These are phyloP conservation scores for Lymantria monacha DNA, from an alignment of 2,888 invertebrate species.

Conservation along the genomic window DNA sequence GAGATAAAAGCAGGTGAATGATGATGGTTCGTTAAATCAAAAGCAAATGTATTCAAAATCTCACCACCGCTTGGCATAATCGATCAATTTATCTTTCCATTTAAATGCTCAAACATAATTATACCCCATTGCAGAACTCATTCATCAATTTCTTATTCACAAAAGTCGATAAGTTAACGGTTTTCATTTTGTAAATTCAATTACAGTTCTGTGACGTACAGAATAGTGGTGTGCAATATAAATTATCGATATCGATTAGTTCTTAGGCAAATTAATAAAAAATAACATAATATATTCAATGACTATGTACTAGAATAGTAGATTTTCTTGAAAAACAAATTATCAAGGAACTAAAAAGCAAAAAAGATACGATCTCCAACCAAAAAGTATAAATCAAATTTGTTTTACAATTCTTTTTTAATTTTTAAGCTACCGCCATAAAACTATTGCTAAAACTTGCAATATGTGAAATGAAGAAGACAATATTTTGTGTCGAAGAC, in stretches of 20 bases:
- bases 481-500: too few relatives aligned
- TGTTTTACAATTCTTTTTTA: too few relatives aligned
- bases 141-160: conserved; percentile 70
- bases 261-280: not conserved
- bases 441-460: too few relatives aligned
- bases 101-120: conserved; percentile 38
- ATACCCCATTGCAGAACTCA: conserved; percentile 52
- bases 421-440: too few relatives aligned
- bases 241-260: conserved; percentile 19
- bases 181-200: conserved; percentile 70
- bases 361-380: too few relatives aligned
- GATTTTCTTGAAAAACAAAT: too few relatives aligned
- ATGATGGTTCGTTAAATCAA: conserved; percentile 19
- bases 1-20: too few relatives aligned
- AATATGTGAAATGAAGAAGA: too few relatives aligned
- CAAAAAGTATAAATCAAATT: too few relatives aligned
- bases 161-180: conserved; percentile 70
- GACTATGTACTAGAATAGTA: too few relatives aligned
- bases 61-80: conserved; percentile 16
- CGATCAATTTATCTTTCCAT: conserved; percentile 34
- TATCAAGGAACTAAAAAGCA: too few relatives aligned
- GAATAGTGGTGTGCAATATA: conserved; percentile 35
- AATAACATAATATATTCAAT: too few relatives aligned
- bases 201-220: conserved; percentile 56
- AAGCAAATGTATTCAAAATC: conserved; percentile 27